A percentile compares a stretch with the other conserved stretches of the same genome.
phyloP scores from a whole-genome alignment of 2,888 invertebrate species.

The Leptopilina drosophilae region DNA sequence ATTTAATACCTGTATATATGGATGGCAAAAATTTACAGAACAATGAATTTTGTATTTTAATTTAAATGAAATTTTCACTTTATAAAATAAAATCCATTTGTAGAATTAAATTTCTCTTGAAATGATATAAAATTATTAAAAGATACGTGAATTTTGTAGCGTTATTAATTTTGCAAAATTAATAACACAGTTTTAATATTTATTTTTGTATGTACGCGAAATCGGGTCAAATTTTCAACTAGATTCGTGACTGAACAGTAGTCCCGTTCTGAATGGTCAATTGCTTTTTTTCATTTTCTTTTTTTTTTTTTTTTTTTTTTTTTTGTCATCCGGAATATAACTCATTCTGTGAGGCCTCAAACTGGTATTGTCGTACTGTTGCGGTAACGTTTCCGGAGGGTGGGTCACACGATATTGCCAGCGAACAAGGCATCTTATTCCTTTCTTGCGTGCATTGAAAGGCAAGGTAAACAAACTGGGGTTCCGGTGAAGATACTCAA shows the following conservation, averaged over 20 bases:
- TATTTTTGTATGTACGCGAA: not conserved
- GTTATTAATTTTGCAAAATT: not conserved
- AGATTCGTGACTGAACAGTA: constrained; percentile 29
- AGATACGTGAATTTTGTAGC: not conserved
- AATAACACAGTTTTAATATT: not conserved
- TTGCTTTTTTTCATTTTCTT: not conserved
- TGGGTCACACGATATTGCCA: constrained; percentile 37
- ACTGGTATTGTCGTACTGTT: constrained; percentile 34
- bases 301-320: not conserved
- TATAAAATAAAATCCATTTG: too few species aligned
- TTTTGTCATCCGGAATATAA: constrained; percentile 37
- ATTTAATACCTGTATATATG: too few species aligned
- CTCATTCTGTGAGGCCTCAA: constrained; percentile 30
- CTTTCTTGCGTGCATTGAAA: constrained; percentile 25
- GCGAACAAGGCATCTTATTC: constrained; percentile 32
- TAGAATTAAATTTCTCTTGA: too few species aligned
- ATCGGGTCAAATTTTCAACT: not conserved
- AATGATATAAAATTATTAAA: too few species aligned
- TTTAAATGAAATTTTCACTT: too few species aligned
- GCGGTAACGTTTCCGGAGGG: constrained; percentile 40
- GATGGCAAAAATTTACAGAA: too few species aligned
- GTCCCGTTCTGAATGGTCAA: constrained; percentile 31
- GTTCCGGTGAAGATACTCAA: constrained; percentile 22
- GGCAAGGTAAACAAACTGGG: constrained; percentile 15
- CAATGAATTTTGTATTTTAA: too few species aligned